Evolutionary conservation across 2,797 vertebrate species (phyloP).

Genomic region (Coendou prehensilis): DNA sequence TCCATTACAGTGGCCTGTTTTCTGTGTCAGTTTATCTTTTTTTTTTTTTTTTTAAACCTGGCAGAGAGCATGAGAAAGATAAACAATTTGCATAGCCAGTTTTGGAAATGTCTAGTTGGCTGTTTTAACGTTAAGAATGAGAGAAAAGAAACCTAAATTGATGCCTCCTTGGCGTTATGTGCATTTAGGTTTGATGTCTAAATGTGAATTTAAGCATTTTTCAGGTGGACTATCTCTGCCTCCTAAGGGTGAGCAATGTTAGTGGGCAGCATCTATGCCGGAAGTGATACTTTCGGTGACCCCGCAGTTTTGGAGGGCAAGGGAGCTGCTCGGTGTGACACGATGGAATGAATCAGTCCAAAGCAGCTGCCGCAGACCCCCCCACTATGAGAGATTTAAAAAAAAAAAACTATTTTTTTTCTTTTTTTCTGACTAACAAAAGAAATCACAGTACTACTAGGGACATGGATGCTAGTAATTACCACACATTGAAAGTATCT

Average conservation of each 20-base stretch:
- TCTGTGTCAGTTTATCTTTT: not conserved
- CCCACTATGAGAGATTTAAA: constrained; percentile 32
- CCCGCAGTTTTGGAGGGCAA: not conserved
- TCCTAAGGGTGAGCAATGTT: not conserved
- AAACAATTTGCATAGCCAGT: constrained; percentile 81
- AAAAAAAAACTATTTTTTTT: too few species aligned
- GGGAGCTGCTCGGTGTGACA: not conserved
- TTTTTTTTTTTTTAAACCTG: not conserved
- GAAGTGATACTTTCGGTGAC: not conserved
- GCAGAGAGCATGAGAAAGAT: constrained; percentile 66
- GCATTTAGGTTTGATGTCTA: not conserved
- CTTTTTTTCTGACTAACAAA: constrained; percentile 18
- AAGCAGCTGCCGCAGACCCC: constrained; percentile 62
- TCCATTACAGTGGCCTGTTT: not conserved
- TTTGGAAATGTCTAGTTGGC: constrained; percentile 76
- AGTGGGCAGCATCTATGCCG: not conserved
- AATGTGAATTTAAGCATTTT: not conserved
- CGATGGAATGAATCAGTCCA: not conserved
- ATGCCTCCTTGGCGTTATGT: not conserved
- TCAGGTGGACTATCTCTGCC: not conserved
- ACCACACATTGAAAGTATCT: constrained; percentile 2
- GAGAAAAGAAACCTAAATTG: constrained; percentile 33
- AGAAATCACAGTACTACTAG: constrained; percentile 25
- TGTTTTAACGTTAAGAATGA: constrained; percentile 50
- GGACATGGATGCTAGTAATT: not conserved